Base-by-base conservation (phyloP, 2,797 vertebrate species). In the Cyclura pinguis region DNA sequence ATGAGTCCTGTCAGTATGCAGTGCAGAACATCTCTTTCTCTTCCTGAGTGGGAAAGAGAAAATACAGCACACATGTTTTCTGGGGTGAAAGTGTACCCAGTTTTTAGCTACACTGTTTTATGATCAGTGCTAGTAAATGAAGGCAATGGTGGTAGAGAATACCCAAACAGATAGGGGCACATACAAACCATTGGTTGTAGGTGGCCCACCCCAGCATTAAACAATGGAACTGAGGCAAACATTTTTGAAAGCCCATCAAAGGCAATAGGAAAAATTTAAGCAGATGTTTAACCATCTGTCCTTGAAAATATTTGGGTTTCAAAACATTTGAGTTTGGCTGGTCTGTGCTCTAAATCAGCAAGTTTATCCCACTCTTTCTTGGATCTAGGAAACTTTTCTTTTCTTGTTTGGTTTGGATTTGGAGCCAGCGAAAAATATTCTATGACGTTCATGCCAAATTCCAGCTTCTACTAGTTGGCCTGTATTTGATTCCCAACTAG, bases 401-500 rank as follows among this genome's bases (percentile, higher is more conserved):
- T 27, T 52, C 14, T 72, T 88, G n/a, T 22, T 86, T 86, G 18
- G 77, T 55, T 78, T 88, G 38, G 52, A 22, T 76, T 67, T 85
- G 6, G 24, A 24, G 59, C 90, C 84, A n/a, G 50, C 59, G 24
- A 32, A 20, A 35, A 88, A 88, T 84, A 59, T 59, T 88, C 74
- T 50, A 84, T 4, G 52, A 20, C 81, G 67, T 13, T 52, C 50
- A 35, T 80, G 80, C 89, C 89, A 86, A 80, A 80, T 84, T 78
- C 73, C 90, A 84, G 14, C 62, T 84, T 42, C 52, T 84, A 47
- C 80, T 57, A 55, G 57, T 57, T 91, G 85, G 86, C 35, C 73
- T 87, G 35, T 35, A 77, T 84, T 78, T 80, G 83, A 35, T 57
- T 73, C 13, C 35, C 7, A 32, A 38, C 5, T 4, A 4, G 59